Conservation (phyloP, 2,888 invertebrate species). For the Ecliptopera silaceata region DNA sequence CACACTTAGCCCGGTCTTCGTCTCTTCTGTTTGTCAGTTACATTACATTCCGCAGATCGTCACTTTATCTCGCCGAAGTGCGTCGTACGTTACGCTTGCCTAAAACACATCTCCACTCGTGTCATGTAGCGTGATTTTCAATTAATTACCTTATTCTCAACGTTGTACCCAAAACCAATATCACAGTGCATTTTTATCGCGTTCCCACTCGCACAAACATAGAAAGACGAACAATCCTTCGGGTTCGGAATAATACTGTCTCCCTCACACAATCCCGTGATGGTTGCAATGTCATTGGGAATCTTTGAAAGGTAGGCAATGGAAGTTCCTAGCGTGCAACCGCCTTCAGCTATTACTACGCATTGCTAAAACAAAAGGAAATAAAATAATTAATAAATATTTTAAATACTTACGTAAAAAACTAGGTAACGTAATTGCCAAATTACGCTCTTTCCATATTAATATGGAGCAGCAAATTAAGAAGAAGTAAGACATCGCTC, state of each 20-base stretch:
- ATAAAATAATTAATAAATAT: background rate
- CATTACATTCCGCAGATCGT: too few relatives aligned
- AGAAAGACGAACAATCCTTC: constrained; percentile 21
- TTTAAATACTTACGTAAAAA: too few relatives aligned
- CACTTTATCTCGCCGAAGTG: too few relatives aligned
- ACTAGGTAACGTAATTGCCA: too few relatives aligned
- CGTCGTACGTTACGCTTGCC: too few relatives aligned
- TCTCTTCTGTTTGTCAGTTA: too few relatives aligned
- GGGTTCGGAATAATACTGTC: constrained; percentile 20
- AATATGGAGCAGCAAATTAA: too few relatives aligned
- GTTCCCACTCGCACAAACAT: constrained; percentile 22
- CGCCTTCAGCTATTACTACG: constrained; percentile 27
- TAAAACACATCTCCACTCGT: too few relatives aligned
- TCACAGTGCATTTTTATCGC: constrained; percentile 26
- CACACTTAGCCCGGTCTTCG: too few relatives aligned
- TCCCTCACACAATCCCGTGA: constrained; percentile 20
- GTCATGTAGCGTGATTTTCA: background rate
- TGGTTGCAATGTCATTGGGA: constrained; percentile 9
- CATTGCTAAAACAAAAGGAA: constrained; percentile 26
- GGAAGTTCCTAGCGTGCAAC: constrained; percentile 24
- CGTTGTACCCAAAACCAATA: constrained; percentile 23
- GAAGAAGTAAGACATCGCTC: too few relatives aligned
- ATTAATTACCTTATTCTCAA: constrained; percentile 19
- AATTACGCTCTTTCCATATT: too few relatives aligned
- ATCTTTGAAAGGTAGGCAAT: constrained; percentile 8